Evolutionary conservation across 2,797 vertebrate species (phyloP).

Genomic region (Lepilemur ruficaudatus): DNA sequence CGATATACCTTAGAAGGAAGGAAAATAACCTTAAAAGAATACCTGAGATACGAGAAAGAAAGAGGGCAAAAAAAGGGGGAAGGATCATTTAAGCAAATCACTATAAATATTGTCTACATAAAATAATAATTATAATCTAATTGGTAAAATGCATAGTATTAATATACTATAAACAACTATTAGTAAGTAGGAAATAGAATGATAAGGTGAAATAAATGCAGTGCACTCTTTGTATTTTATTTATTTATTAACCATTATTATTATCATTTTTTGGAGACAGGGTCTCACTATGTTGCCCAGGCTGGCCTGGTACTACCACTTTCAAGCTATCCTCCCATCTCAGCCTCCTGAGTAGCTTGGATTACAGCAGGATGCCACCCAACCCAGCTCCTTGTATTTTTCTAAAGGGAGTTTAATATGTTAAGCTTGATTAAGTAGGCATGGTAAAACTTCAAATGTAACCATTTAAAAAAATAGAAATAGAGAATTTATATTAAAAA

Average conservation of each 20-base stretch:
- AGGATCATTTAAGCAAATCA: neutral
- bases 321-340: neutral
- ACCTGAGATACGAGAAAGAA: neutral
- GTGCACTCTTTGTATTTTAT: neutral
- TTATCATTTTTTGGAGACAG: neutral
- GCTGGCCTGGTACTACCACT: neutral
- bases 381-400: neutral
- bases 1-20: neutral
- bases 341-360: neutral
- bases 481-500: neutral
- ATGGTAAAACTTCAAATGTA: neutral
- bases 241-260: neutral
- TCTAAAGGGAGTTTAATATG: neutral
- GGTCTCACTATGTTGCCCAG: neutral
- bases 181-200: neutral
- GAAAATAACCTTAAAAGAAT: conserved; percentile 20
- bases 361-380: neutral
- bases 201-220: neutral
- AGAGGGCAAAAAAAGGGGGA: neutral
- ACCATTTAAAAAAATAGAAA: neutral
- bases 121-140: neutral
- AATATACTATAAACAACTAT: neutral
- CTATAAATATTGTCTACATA: neutral
- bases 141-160: neutral
- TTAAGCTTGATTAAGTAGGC: neutral